Percentiles rank a stretch among this genome's conserved stretches.
Evolutionary conservation across 2,797 vertebrate species (phyloP).

Genomic region (Acanthurus lineatus): DNA sequence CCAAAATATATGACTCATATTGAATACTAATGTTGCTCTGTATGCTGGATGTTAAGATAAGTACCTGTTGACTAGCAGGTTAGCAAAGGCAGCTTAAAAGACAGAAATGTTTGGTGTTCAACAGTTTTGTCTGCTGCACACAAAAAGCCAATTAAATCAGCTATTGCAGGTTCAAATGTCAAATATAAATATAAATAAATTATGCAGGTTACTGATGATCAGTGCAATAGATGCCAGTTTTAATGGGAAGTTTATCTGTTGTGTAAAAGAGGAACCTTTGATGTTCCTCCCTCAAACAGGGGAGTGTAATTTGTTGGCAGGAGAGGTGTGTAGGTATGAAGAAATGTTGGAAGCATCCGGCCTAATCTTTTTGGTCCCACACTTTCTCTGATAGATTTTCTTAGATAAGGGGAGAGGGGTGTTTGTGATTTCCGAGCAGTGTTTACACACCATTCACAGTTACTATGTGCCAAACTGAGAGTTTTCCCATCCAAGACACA

Average conservation of each 20-base stretch:
- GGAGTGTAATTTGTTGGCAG: constrained; percentile 44
- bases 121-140: neutral
- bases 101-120: neutral
- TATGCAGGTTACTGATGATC: neutral
- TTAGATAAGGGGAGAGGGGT: constrained; percentile 5
- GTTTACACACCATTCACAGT: constrained; percentile 21
- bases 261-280: constrained; percentile 10
- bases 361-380: constrained; percentile 27
- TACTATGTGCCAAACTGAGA: neutral
- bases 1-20: too few species aligned
- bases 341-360: constrained; percentile 38
- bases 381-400: constrained; percentile 30
- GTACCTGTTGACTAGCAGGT: too few species aligned
- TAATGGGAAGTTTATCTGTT: constrained; percentile 15
- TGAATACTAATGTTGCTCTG: neutral
- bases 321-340: constrained; percentile 12
- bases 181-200: neutral
- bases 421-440: constrained; percentile 33
- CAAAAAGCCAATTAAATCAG: neutral
- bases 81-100: neutral
- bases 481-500: neutral
- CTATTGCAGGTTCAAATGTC: neutral
- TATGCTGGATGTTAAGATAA: too few species aligned
- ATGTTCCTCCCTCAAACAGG: constrained; percentile 36
- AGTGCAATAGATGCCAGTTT: constrained; percentile 3